These are phyloP conservation scores for Nixonia krombeini DNA, from an alignment of 1,140 invertebrate genomes.

Conservation along the genomic window DNA sequence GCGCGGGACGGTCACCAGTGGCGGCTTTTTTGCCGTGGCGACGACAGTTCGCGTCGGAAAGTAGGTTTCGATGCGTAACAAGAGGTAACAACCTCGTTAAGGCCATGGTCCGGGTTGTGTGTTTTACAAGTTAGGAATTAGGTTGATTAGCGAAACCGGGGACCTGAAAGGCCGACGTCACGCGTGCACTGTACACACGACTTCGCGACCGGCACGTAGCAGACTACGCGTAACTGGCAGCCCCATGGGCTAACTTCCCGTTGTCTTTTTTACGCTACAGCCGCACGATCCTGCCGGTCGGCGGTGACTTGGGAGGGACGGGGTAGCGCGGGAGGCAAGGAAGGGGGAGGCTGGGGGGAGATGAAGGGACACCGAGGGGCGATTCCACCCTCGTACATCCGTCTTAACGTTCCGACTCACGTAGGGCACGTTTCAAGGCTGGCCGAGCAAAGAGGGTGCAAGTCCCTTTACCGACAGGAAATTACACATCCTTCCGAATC, in stretches of 20 bases:
- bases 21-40: slow-evolving; percentile 24
- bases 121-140: slow-evolving; percentile 73
- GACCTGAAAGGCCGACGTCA: slow-evolving; percentile 43
- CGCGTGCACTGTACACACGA: slow-evolving; percentile 18
- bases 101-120: slow-evolving; percentile 65
- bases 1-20: slow-evolving; percentile 1
- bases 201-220: slow-evolving; percentile 29
- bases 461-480: slow-evolving; percentile 53
- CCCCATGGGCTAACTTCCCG: slow-evolving; percentile 37
- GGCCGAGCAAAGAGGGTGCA: slow-evolving; percentile 54
- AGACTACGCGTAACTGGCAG: slow-evolving; percentile 37
- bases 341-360: not conserved
- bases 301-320: not conserved
- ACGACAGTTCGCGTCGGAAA: too few species aligned
- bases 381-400: slow-evolving; percentile 44
- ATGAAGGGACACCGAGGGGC: not conserved
- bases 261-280: slow-evolving; percentile 34
- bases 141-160: slow-evolving; percentile 66
- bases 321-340: not conserved
- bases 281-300: slow-evolving; percentile 29
- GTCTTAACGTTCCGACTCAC: slow-evolving; percentile 51
- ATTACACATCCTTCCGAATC: slow-evolving; percentile 56
- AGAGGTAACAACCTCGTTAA: slow-evolving; percentile 71
- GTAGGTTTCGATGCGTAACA: slow-evolving; percentile 70
- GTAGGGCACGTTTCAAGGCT: slow-evolving; percentile 54